A percentile compares a stretch with the other conserved stretches of the same genome.
These are phyloP conservation scores for Parapristionchus giblindavisi DNA, from an alignment of 2,888 invertebrate genomes.

Conservation along the genomic window DNA sequence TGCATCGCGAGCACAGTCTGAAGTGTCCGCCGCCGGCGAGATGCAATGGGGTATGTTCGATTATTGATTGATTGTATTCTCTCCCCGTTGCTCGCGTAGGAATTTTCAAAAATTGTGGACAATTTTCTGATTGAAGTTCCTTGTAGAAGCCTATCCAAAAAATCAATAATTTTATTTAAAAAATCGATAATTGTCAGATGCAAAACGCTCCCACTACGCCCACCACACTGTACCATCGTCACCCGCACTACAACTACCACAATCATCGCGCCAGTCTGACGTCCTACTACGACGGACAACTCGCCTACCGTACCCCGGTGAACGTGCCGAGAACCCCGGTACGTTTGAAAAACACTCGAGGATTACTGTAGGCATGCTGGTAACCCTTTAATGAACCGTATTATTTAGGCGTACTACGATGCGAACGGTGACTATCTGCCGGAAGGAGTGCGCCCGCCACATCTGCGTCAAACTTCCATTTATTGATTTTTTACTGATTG, in stretches of 20 bases:
- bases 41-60: slow-evolving; percentile 30
- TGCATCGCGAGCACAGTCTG: slow-evolving; percentile 2
- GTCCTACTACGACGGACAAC: neutral
- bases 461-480: slow-evolving; percentile 26
- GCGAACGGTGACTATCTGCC: slow-evolving; percentile 3
- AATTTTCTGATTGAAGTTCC: too few relatives aligned
- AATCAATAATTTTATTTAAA: too few relatives aligned
- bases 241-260: slow-evolving; percentile 20
- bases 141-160: too few relatives aligned
- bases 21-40: slow-evolving; percentile 25
- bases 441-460: neutral
- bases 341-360: too few relatives aligned
- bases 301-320: neutral
- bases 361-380: neutral
- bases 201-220: slow-evolving; percentile 16
- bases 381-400: too few relatives aligned
- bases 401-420: slow-evolving; percentile 3
- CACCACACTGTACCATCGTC: slow-evolving; percentile 24
- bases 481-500: slow-evolving; percentile 33
- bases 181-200: slow-evolving; percentile 14
- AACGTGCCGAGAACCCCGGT: slow-evolving; percentile 1
- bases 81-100: too few relatives aligned
- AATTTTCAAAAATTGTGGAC: too few relatives aligned
- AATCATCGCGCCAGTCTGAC: slow-evolving; percentile 30
- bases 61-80: too few relatives aligned